phyloP scores from a whole-genome alignment of 1,140 invertebrate species.

The Bombus cullumanus region DNA sequence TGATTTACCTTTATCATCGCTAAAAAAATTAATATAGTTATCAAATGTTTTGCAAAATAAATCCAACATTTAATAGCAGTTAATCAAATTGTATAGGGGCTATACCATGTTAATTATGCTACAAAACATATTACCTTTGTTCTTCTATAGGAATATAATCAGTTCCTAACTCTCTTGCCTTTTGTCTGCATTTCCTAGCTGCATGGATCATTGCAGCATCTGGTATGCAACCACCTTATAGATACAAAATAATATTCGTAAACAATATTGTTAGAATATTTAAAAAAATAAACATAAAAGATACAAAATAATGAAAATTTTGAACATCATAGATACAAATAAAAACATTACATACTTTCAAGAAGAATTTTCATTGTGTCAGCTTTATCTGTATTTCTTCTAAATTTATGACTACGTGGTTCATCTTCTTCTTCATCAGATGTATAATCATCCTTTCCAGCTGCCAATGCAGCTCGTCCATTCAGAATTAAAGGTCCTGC shows the following conservation, averaged over 20 bases:
- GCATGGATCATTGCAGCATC: conserved; percentile 98
- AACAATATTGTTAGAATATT: background rate
- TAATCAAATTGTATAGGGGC: background rate
- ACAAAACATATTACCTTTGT: conserved; percentile 69
- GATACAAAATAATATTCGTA: background rate
- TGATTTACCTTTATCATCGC: conserved; percentile 81
- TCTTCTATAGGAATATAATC: conserved; percentile 93
- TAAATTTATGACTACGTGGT: conserved; percentile 83
- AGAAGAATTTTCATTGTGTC: conserved; percentile 88
- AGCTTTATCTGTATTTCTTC: conserved; percentile 82
- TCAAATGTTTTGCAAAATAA: conserved; percentile 4
- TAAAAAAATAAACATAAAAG: background rate
- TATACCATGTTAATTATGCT: background rate
- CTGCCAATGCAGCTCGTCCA: conserved; percentile 90
- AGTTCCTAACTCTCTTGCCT: conserved; percentile 90
- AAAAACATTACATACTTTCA: conserved; percentile 84
- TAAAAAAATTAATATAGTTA: conserved; percentile 41
- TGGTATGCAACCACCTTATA: conserved; percentile 92
- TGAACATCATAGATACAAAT: background rate
- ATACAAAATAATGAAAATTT: background rate
- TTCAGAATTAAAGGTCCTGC: conserved; percentile 87
- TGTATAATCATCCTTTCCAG: conserved; percentile 89
- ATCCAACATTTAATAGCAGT: conserved; percentile 9
- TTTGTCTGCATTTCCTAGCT: conserved; percentile 94
- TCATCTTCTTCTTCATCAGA: conserved; percentile 86